A percentile compares a stretch with the other conserved stretches of the same genome.
phyloP scores from a whole-genome alignment of 2,113 vertebrate genomes.

The Micronycteris hirsuta region DNA sequence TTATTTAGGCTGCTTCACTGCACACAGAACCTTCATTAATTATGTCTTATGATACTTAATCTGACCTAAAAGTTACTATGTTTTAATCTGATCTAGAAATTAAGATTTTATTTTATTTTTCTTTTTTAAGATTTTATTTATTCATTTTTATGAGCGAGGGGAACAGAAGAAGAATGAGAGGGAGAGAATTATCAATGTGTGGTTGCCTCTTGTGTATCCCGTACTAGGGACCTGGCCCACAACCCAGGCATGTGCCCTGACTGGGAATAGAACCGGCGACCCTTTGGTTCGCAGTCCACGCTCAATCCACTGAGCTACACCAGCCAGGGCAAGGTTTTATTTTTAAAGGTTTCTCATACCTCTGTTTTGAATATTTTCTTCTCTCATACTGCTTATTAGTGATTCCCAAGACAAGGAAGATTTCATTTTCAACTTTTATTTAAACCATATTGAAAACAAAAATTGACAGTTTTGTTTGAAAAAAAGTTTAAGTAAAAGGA shows the following conservation, averaged over 20 bases:
- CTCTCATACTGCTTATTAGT: not conserved
- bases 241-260: no score
- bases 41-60: constrained; percentile 8
- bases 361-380: constrained; percentile 16
- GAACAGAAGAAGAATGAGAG: no score
- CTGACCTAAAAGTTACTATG: not conserved
- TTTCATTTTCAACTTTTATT: not conserved
- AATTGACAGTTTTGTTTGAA: not conserved
- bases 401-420: not conserved
- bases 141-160: no score
- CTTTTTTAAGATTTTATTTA: no score
- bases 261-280: no score
- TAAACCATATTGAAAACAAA: not conserved
- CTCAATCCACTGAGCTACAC: no score
- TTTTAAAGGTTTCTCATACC: not conserved
- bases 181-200: no score
- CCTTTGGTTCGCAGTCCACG: no score
- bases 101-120: constrained; percentile 39
- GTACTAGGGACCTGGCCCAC: no score
- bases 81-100: not conserved
- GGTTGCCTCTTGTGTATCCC: no score
- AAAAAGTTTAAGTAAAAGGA: not conserved
- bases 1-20: not conserved
- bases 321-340: no score
- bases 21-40: not conserved